Conservation (phyloP, 2,888 invertebrate genomes). For the Mellilla xanthometata region DNA sequence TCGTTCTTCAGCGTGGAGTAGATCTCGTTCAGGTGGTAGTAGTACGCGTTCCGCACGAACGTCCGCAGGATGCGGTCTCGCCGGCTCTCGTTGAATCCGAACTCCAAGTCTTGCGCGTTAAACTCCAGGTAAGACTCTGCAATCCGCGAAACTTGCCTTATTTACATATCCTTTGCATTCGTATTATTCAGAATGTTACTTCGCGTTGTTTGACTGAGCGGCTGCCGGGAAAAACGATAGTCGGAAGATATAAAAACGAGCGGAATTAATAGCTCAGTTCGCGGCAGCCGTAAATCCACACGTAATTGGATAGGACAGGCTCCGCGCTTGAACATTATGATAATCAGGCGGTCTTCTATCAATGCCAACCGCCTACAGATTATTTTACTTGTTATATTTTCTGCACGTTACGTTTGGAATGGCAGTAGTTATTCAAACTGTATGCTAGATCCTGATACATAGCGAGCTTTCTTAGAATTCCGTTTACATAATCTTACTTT, state of each 20-base stretch:
- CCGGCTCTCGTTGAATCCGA: slow-evolving; percentile 95
- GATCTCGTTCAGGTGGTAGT: slow-evolving; percentile 97
- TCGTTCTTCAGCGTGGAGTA: slow-evolving; percentile 96
- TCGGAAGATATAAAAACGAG: slow-evolving; percentile 31
- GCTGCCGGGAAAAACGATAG: slow-evolving; percentile 26
- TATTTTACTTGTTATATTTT: slow-evolving; percentile 19
- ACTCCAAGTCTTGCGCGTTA: slow-evolving; percentile 92
- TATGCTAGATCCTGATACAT: slow-evolving; percentile 23
- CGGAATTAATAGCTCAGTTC: slow-evolving; percentile 40
- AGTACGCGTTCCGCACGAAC: slow-evolving; percentile 96
- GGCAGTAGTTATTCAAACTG: slow-evolving; percentile 20
- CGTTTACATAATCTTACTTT: slow-evolving; percentile 12
- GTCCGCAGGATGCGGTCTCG: slow-evolving; percentile 94
- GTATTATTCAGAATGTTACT: slow-evolving; percentile 32
- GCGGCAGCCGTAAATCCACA: slow-evolving; percentile 38
- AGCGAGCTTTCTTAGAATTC: slow-evolving; percentile 14
- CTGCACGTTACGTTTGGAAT: slow-evolving; percentile 22
- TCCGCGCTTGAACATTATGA: slow-evolving; percentile 30
- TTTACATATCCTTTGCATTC: slow-evolving; percentile 59
- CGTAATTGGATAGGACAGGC: slow-evolving; percentile 39
- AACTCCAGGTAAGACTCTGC: slow-evolving; percentile 92
- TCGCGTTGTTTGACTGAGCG: slow-evolving; percentile 28
- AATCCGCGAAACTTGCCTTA: slow-evolving; percentile 43
- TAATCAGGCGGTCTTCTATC: slow-evolving; percentile 33
- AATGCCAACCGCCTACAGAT: slow-evolving; percentile 29